Percentiles rank a stretch among this genome's conserved stretches.
phyloP scores from a whole-genome alignment of 2,888 invertebrate species.

The Oscheius sp. region DNA sequence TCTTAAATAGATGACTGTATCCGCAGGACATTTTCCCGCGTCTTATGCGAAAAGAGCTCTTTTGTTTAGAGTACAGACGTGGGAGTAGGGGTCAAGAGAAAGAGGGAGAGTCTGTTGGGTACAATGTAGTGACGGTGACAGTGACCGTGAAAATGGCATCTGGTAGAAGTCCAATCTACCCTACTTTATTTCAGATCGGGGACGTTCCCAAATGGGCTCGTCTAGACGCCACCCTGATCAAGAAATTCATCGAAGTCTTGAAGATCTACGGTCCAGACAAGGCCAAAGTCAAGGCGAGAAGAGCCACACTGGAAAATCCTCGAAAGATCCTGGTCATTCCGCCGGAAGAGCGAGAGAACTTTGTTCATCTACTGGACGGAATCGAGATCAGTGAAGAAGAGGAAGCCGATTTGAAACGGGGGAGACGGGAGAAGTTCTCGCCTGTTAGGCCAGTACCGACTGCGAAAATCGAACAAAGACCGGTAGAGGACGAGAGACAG shows the following conservation, averaged over 20 bases:
- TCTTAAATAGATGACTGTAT: neutral
- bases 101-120: too few relatives aligned
- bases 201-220: slow-evolving; percentile 26
- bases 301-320: slow-evolving; percentile 5
- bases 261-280: slow-evolving; percentile 11
- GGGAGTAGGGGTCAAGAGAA: too few relatives aligned
- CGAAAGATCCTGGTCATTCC: neutral
- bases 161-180: too few relatives aligned
- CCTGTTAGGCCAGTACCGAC: neutral
- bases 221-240: neutral
- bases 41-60: too few relatives aligned
- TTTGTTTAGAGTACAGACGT: too few relatives aligned
- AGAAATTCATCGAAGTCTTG: slow-evolving; percentile 11
- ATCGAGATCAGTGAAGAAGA: slow-evolving; percentile 1
- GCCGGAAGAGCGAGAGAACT: neutral
- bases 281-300: slow-evolving; percentile 18
- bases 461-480: neutral
- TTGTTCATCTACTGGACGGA: slow-evolving; percentile 15
- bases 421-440: neutral
- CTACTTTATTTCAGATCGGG: slow-evolving; percentile 2
- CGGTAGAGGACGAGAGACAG: neutral
- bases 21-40: slow-evolving; percentile 16
- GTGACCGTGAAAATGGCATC: too few relatives aligned
- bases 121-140: too few relatives aligned
- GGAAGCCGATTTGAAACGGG: neutral